Base-by-base conservation (phyloP, 2,113 vertebrate genomes). In the Macroglossus sobrinus region DNA sequence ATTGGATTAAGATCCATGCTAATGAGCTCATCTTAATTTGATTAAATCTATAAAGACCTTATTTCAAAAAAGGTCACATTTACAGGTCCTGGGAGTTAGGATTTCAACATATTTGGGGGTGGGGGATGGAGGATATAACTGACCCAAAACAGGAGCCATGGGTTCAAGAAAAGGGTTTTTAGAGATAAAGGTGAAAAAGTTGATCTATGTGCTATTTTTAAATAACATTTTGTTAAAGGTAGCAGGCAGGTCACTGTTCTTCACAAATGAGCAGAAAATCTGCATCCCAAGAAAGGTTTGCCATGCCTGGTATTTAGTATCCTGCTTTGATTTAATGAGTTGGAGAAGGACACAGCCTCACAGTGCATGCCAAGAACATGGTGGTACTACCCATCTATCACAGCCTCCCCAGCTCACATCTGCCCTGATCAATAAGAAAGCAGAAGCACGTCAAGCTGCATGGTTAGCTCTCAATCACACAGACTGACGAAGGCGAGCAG, bases 241-340 rank as follows among this genome's bases (percentile, higher is more conserved):
- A 85, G 59, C 81, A 87, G 84, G 53, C 45, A 92, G 71, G 84
- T 59, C 57, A 91, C 55, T 47, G 30, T 78, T 95, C 79, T 95
- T 93, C 92, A 61, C 84, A 97, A 96, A 92, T 85, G 50, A 92
- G 84, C 59, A 91, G 28, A 64, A 97, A 96, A 96, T 91, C 50
- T 81, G n/a, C 40, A 80, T 64, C 89, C 35, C 68, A 68, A 94
- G 91, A 68, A 96, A 91, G 61, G 43, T 26, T 59, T 88, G 88
- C 72, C 69, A 92, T 66, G 59, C 35, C 61, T 74, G 38, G 21
- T 16, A 38, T 53, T 93, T 57, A 74, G 91, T 28, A 87, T 80
- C 93, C 82, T 89, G 57, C 64, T 94, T 94, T 93, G 90, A 97
- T 92, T 92, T 89, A 92, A 72, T 78, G 91, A 97, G 80, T 76